Base-by-base conservation (phyloP, 2,797 vertebrate genomes). In the Sebastes steindachneri region DNA sequence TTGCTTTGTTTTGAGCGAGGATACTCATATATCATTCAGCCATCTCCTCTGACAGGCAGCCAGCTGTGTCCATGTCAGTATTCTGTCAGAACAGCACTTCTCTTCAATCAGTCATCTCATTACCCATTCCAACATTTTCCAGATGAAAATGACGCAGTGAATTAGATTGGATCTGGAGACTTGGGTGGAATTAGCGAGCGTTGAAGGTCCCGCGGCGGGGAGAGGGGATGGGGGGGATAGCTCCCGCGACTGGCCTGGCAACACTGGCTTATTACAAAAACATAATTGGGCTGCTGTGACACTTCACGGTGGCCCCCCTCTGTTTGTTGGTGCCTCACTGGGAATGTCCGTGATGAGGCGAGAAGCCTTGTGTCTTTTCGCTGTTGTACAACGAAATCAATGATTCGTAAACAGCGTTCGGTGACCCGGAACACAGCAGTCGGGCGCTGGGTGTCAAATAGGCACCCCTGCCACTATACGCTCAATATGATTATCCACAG, bases 41-140 rank as follows among this genome's bases (percentile, higher is more conserved):
- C 79, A 33, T 88, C 79, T 77, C 70, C 62, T 66, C 76, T 91
- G 90, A 92, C 88, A 92, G 84, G 84, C 90, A 91, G 86, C 88
- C 94, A 92, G 91, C 93, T 94, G 94, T 84, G 92, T 92, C 89
- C 79, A 10, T 80, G 90, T 92, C 92, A 94, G 86, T 86, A 21
- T 75, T 83, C 91, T 92, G 93, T 94, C 94, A 93, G 89, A 87
- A 72, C 77, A 55, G 74, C 86, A 70, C 21, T 80, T 55, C 88
- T 85, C 90, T 85, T 90, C 92, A 83, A 95, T 95, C 94, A 93
- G 92, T 94, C 93, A 95, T 92, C 88, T 87, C 73, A 93, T 95
- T 93, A 93, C 78, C 77, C 55, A 73, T 85, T 80, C 79, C 69
- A 82, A 65, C 79, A 70, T 86, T 92, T 88, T 26, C 1, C 82